These are phyloP conservation scores for Scaptomyza tumidula DNA, from an alignment of 2,888 invertebrate genomes.

Conservation along the genomic window DNA sequence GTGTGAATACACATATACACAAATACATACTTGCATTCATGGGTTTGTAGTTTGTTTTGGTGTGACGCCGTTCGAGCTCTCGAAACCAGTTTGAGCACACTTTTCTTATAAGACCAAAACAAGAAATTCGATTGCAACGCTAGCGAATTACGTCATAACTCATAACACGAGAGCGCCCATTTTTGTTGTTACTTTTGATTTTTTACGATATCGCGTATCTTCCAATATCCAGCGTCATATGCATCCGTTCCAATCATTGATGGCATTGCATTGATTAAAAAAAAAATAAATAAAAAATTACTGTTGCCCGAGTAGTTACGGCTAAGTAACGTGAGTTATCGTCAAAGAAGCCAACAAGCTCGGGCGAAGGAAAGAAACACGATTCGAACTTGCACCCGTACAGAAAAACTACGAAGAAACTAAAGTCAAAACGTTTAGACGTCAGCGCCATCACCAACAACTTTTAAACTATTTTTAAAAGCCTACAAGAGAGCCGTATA, in stretches of 20 bases:
- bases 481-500: not conserved
- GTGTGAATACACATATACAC: constrained; percentile 5
- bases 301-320: constrained; percentile 74
- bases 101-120: constrained; percentile 71
- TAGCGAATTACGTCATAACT: constrained; percentile 63
- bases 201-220: constrained; percentile 30
- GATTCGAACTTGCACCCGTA: constrained; percentile 53
- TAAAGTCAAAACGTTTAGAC: constrained; percentile 49
- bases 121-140: constrained; percentile 62
- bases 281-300: constrained; percentile 45
- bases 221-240: not conserved
- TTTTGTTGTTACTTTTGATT: constrained; percentile 20
- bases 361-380: constrained; percentile 43
- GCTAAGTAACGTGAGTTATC: constrained; percentile 70
- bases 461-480: not conserved
- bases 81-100: constrained; percentile 62
- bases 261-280: not conserved
- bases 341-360: constrained; percentile 77
- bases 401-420: not conserved
- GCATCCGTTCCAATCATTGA: constrained; percentile 24
- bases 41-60: constrained; percentile 63
- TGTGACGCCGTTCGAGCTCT: constrained; percentile 68
- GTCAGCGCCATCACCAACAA: constrained; percentile 42
- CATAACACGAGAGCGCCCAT: not conserved
- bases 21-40: not conserved